These are phyloP conservation scores for Anguilla obscura DNA, from an alignment of 2,797 vertebrate species.

Conservation along the genomic window DNA sequence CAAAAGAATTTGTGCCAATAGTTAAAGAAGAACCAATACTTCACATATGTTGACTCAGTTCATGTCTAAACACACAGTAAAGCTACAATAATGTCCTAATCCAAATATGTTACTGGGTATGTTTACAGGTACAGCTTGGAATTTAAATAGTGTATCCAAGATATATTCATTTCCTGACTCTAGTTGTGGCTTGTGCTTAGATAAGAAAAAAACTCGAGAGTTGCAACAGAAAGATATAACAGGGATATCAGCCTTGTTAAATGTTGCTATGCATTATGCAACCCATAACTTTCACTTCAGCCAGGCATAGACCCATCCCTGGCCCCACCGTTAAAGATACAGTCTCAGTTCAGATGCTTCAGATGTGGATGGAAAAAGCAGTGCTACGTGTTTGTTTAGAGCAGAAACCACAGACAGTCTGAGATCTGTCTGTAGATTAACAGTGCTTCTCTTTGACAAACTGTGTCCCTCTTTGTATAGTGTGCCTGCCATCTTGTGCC, in stretches of 20 bases:
- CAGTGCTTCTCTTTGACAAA: background rate
- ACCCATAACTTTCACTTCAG: background rate
- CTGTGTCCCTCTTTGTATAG: background rate
- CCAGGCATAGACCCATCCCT: background rate
- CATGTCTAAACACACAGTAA: background rate
- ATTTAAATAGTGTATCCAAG: background rate
- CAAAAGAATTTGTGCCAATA: background rate
- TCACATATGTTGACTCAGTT: background rate
- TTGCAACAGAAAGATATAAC: background rate
- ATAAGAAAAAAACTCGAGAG: background rate
- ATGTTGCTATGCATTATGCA: background rate
- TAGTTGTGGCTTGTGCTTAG: background rate
- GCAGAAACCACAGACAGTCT: background rate
- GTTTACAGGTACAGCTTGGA: background rate
- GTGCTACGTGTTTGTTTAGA: background rate
- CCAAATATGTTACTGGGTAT: background rate
- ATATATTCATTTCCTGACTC: background rate
- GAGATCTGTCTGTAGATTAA: background rate
- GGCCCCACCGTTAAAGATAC: background rate
- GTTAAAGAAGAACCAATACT: background rate
- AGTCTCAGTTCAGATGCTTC: background rate
- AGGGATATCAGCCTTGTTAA: constrained; percentile 1
- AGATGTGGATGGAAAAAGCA: background rate
- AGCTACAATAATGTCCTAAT: background rate
- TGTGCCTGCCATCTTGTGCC: background rate